Evolutionary conservation across 2,888 invertebrate species (phyloP).

Genomic region (Heterodera filipjevi): DNA sequence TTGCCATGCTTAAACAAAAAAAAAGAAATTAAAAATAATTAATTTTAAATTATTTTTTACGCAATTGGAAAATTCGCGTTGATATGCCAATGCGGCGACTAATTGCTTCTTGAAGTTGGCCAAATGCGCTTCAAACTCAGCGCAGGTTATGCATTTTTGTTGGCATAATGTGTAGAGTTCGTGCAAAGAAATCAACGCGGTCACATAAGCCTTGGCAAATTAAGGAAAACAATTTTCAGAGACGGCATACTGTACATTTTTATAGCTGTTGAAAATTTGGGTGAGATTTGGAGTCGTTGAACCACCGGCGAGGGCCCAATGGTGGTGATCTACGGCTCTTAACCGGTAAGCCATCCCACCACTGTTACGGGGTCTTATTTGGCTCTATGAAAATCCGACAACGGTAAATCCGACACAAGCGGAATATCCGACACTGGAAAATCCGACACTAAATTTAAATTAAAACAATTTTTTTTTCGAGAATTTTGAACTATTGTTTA

Average conservation of each 20-base stretch:
- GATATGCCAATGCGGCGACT: constrained; percentile 7
- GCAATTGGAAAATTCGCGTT: constrained; percentile 25
- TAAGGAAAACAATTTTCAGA: neutral
- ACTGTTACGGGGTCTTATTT: no score
- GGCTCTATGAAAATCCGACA: no score
- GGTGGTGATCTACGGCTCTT: no score
- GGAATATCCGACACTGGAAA: no score
- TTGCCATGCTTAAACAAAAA: constrained; percentile 31
- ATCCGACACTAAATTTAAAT: no score
- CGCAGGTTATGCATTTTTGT: constrained; percentile 12
- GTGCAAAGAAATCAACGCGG: constrained; percentile 22
- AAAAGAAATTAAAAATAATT: neutral
- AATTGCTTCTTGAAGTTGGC: constrained; percentile 26
- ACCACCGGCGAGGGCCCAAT: no score
- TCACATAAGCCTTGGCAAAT: constrained; percentile 18
- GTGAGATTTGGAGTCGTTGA: no score
- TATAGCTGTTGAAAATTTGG: no score
- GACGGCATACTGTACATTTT: neutral
- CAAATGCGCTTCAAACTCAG: constrained; percentile 23
- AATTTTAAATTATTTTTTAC: constrained; percentile 2
- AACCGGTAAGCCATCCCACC: no score
- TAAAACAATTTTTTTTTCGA: no score
- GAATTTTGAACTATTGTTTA: no score
- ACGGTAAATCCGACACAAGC: no score
- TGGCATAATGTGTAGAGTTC: constrained; percentile 32